A percentile compares a stretch with the other conserved stretches of the same genome.
Evolutionary conservation across 2,888 invertebrate species (phyloP).

Genomic region (Piscicola geometra): DNA sequence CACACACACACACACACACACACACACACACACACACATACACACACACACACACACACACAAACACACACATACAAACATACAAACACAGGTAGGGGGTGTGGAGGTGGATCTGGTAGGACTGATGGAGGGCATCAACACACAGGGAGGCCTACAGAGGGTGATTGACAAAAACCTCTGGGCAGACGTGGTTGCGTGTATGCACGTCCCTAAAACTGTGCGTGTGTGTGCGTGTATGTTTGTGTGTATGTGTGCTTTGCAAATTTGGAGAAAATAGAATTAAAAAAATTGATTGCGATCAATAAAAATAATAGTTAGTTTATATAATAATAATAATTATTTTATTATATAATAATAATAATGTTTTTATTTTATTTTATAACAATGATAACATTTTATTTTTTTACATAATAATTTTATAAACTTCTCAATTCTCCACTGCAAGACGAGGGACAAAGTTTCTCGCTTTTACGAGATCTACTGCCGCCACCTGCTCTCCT

Average conservation of each 20-base stretch:
- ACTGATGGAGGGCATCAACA: constrained; percentile 77
- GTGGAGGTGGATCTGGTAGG: constrained; percentile 83
- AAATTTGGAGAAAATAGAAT: too few relatives aligned
- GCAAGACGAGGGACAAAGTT: constrained; percentile 67
- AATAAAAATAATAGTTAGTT: too few relatives aligned
- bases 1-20: too few relatives aligned
- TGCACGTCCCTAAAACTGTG: constrained; percentile 73
- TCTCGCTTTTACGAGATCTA: constrained; percentile 82
- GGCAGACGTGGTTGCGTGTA: constrained; percentile 79
- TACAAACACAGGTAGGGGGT: constrained; percentile 67
- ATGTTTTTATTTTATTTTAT: too few relatives aligned
- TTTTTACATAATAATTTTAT: not conserved
- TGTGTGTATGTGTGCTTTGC: not conserved
- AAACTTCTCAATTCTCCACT: too few relatives aligned
- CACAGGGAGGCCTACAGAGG: constrained; percentile 76
- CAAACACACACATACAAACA: too few relatives aligned
- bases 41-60: too few relatives aligned
- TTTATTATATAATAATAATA: too few relatives aligned
- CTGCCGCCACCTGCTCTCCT: constrained; percentile 82
- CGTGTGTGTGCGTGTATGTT: constrained; percentile 29
- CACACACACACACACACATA: too few relatives aligned
- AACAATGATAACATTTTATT: too few relatives aligned
- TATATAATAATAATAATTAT: too few relatives aligned
- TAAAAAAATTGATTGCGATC: too few relatives aligned
- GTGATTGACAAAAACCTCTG: constrained; percentile 81